Evolutionary conservation across 1,140 invertebrate species (phyloP).

Genomic region (Leptinotarsa defecta): DNA sequence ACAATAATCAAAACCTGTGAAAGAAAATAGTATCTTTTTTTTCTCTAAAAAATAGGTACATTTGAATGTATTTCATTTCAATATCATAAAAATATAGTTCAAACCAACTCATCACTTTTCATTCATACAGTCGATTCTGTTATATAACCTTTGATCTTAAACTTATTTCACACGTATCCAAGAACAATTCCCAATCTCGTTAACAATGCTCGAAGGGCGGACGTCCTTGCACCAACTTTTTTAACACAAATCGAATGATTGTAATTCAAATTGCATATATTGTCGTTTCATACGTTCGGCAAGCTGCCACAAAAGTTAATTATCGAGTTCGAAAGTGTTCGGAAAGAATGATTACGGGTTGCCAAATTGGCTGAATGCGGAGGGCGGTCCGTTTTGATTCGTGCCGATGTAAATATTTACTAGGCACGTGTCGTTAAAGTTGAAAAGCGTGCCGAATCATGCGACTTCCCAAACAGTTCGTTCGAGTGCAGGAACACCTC

Average conservation of each 20-base stretch:
- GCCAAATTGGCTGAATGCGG: constrained; percentile 35
- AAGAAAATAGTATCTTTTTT: too few relatives aligned
- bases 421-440: neutral
- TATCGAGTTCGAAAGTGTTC: constrained; percentile 7
- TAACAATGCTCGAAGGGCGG: neutral
- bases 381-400: constrained; percentile 27
- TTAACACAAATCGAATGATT: neutral
- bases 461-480: constrained; percentile 22
- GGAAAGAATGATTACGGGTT: constrained; percentile 28
- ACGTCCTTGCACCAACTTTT: neutral
- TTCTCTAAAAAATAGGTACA: too few relatives aligned
- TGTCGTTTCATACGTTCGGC: neutral
- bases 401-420: constrained; percentile 35
- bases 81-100: too few relatives aligned
- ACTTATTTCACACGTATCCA: neutral
- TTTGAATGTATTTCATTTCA: too few relatives aligned
- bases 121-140: too few relatives aligned
- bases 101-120: too few relatives aligned
- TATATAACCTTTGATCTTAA: too few relatives aligned
- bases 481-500: constrained; percentile 5
- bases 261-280: neutral
- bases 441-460: constrained; percentile 18
- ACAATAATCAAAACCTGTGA: too few relatives aligned
- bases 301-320: constrained; percentile 14
- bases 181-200: neutral